phyloP scores from a whole-genome alignment of 2,888 invertebrate species.

The Axea sp. region DNA sequence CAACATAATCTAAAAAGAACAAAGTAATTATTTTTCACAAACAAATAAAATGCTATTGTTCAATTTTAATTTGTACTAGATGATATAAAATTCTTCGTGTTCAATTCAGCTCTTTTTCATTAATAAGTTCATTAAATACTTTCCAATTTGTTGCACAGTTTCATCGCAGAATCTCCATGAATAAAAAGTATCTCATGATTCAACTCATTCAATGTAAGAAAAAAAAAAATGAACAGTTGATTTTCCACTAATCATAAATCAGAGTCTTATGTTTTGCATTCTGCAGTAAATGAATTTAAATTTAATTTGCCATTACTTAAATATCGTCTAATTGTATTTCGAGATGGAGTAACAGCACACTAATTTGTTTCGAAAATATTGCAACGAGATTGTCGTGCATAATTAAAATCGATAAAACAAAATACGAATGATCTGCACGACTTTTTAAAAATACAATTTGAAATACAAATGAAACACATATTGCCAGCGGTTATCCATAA shows the following conservation, averaged over 20 bases:
- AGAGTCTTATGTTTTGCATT: neutral
- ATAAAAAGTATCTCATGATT: no score
- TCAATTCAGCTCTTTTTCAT: neutral
- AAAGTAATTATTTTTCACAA: no score
- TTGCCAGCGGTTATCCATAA: slow-evolving; percentile 31
- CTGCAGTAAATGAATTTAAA: neutral
- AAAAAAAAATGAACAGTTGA: no score
- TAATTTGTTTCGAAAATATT: no score
- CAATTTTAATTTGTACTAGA: neutral
- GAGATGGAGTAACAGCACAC: no score
- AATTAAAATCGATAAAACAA: no score
- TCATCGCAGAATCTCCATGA: no score
- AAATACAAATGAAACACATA: slow-evolving; percentile 29
- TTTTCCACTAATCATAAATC: neutral
- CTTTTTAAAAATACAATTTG: slow-evolving; percentile 25
- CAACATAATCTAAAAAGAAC: no score
- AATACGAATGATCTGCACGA: neutral
- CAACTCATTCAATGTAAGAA: no score
- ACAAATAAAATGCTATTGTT: neutral
- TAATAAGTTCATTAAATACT: neutral
- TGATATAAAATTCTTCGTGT: slow-evolving; percentile 3
- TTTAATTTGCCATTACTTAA: neutral
- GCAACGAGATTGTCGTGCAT: no score
- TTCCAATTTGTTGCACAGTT: neutral
- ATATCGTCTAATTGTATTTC: neutral